Percentiles rank a stretch among this genome's conserved stretches.
Evolutionary conservation across 2,888 invertebrate species (phyloP).

Genomic region (Cryptophagus acutangulus): DNA sequence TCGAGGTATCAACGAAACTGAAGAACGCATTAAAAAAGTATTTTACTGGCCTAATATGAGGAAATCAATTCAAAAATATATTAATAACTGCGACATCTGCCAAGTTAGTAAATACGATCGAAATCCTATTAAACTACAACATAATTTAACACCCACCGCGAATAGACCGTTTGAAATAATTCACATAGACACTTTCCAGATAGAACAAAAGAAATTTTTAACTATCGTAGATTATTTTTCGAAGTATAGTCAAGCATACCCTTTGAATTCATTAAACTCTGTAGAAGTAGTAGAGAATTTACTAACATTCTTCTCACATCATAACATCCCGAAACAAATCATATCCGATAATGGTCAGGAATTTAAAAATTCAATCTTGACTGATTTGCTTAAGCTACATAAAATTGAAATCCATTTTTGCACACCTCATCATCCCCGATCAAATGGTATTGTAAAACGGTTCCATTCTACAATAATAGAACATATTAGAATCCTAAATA

Average conservation of each 20-base stretch:
- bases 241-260: slow-evolving; percentile 23
- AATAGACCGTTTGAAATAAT: slow-evolving; percentile 17
- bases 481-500: slow-evolving; percentile 12
- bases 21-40: slow-evolving; percentile 3
- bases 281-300: slow-evolving; percentile 20
- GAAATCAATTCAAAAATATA: slow-evolving; percentile 3
- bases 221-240: slow-evolving; percentile 25
- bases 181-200: slow-evolving; percentile 15
- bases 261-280: slow-evolving; percentile 11
- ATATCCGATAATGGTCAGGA: slow-evolving; percentile 24
- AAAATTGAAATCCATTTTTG: slow-evolving; percentile 23
- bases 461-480: slow-evolving; percentile 19
- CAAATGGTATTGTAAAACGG: slow-evolving; percentile 22
- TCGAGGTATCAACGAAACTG: slow-evolving; percentile 5
- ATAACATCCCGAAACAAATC: slow-evolving; percentile 19
- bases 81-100: slow-evolving; percentile 6
- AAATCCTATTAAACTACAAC: slow-evolving; percentile 15
- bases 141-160: slow-evolving; percentile 18
- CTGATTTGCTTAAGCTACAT: slow-evolving; percentile 19
- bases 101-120: slow-evolving; percentile 19
- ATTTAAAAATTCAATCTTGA: slow-evolving; percentile 20
- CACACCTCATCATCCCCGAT: slow-evolving; percentile 19
- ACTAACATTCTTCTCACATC: slow-evolving; percentile 20
- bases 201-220: slow-evolving; percentile 17
- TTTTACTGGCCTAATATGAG: slow-evolving; percentile 5